Base-by-base conservation (phyloP, 2,888 invertebrate genomes). In the Mimas tiliae region DNA sequence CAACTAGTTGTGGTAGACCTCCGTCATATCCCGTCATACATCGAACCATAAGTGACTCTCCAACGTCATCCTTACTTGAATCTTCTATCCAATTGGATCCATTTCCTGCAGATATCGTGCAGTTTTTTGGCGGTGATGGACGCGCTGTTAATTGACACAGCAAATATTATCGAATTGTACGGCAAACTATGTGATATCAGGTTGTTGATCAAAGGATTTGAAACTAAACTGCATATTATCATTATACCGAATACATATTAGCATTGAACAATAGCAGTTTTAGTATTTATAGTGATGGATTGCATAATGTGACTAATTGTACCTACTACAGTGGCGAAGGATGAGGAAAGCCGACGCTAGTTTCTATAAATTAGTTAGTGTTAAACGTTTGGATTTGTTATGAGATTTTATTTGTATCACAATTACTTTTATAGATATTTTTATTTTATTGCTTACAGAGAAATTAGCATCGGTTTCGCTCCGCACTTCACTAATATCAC, bases 11-110 rank as follows among this genome's bases (percentile, higher is more conserved):
- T 34, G 97, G 96, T 65, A 98, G 94, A 6, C 98, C 98, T 0
- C 98, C 98, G 83, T 98, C 98, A 83, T 97, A 98, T 0, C 98
- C 98, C 0, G 97, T 95, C 70, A 97, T 95, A 83, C 98, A 98
- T 75, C 97, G 97, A 62, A 98, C 96, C 76, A 97, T 96, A 75
- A 98, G 89, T 1, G 85, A 82, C 27, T 91, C 91, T 0, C 81
- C 86, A 0, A 81, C 74, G 21, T 91, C 90, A 8, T 92, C 90
- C 48, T 78, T 83, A 77, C 77, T 83, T 76, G 85, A 75, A 48
- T 90, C 87, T 67, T 91, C 88, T 21, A 89, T 81, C 94, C 94
- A 93, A 85, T 94, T 90, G 73, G 95, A 89, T 69, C 93, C 84
- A 72, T 94, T 94, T 21, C 94, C 90, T 63, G 96, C 95, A 70